Evolutionary conservation across 2,113 vertebrate species (phyloP).

Genomic region (Condylura cristata): DNA sequence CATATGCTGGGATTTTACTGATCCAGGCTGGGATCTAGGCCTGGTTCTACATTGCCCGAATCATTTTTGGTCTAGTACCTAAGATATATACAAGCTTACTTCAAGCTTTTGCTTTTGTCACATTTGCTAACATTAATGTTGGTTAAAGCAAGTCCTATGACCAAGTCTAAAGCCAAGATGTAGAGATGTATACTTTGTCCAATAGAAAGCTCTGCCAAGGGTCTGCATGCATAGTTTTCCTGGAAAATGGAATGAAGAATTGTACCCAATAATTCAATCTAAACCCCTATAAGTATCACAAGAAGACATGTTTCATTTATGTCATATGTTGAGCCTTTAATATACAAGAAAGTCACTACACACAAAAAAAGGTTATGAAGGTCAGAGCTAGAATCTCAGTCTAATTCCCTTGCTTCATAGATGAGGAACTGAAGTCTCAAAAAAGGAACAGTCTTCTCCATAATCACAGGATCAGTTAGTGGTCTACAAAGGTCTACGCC

Average conservation of each 20-base stretch:
- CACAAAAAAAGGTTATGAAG: neutral
- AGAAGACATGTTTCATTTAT: neutral
- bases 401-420: neutral
- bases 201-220: neutral
- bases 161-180: neutral
- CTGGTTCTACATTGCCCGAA: neutral
- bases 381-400: conserved; percentile 6
- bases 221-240: neutral
- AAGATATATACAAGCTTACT: neutral
- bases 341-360: neutral
- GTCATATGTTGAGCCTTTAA: neutral
- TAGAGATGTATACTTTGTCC: neutral
- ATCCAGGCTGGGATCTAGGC: neutral
- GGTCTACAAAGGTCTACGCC: neutral
- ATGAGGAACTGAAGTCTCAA: neutral
- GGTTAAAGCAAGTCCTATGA: neutral
- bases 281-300: neutral
- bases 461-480: neutral
- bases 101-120: neutral
- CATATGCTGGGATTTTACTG: neutral
- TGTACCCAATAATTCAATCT: neutral
- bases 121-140: neutral
- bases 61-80: neutral
- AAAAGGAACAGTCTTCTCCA: neutral
- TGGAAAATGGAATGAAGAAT: neutral